Conservation (phyloP, 2,888 invertebrate species). For the Brassicogethes aeneus region DNA sequence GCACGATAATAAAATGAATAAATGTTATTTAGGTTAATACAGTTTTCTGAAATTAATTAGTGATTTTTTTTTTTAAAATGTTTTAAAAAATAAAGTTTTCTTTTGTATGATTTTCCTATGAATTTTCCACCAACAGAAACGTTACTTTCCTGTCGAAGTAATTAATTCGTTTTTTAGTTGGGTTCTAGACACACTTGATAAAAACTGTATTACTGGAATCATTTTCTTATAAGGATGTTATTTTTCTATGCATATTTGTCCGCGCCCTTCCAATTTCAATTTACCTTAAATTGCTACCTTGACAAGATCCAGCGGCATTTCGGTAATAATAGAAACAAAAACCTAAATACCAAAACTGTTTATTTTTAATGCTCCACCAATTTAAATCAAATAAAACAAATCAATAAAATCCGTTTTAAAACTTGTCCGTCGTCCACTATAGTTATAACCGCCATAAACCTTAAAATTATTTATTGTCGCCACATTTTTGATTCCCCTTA, state of each 20-base stretch:
- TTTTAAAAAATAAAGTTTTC: too few species aligned
- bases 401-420: conserved; percentile 12
- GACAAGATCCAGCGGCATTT: conserved; percentile 3
- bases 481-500: conserved; percentile 22
- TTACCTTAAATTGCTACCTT: conserved; percentile 5
- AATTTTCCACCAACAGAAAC: too few species aligned
- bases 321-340: conserved; percentile 7
- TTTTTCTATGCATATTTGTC: neutral
- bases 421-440: neutral
- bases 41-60: too few species aligned
- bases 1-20: too few species aligned
- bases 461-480: conserved; percentile 17
- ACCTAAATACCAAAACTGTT: conserved; percentile 7
- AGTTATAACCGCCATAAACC: conserved; percentile 7
- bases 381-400: conserved; percentile 18
- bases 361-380: conserved; percentile 13
- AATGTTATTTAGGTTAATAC: too few species aligned
- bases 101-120: too few species aligned
- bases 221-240: too few species aligned
- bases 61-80: too few species aligned
- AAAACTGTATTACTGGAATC: too few species aligned
- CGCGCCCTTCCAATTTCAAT: neutral
- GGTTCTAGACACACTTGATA: too few species aligned
- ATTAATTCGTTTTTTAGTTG: too few species aligned
- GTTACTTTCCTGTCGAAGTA: too few species aligned